Conservation (phyloP, 2,888 invertebrate genomes). For the Drosophila silvestris region DNA sequence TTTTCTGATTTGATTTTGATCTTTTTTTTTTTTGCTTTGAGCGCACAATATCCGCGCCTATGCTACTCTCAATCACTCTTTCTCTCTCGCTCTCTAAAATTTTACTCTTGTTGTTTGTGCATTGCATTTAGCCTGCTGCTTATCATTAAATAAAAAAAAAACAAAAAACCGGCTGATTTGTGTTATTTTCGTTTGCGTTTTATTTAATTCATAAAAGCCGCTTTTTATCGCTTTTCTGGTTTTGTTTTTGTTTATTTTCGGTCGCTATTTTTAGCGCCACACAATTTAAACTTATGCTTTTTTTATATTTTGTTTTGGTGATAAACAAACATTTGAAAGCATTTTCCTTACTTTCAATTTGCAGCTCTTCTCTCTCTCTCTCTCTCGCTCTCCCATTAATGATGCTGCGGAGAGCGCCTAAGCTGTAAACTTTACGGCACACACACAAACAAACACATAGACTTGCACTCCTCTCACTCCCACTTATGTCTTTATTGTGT, state of each 20-base stretch:
- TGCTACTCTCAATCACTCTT: constrained; percentile 4
- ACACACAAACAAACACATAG: constrained; percentile 1
- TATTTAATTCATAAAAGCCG: constrained; percentile 54
- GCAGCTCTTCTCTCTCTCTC: constrained; percentile 27
- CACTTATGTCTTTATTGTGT: constrained; percentile 29
- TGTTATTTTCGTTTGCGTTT: constrained; percentile 30
- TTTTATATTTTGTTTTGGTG: constrained; percentile 31
- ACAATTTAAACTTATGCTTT: constrained; percentile 39
- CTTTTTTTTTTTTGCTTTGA: constrained; percentile 11
- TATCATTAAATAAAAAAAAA: constrained; percentile 31
- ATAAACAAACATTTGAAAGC: constrained; percentile 52
- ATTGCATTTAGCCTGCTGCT: constrained; percentile 29
- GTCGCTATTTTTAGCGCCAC: constrained; percentile 67
- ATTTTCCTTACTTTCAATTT: constrained; percentile 32
- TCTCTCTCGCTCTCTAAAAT: background rate
- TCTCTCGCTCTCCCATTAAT: constrained; percentile 6
- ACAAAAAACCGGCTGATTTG: constrained; percentile 39
- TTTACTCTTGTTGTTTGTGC: constrained; percentile 13
- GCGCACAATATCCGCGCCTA: constrained; percentile 23
- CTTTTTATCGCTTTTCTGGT: constrained; percentile 37
- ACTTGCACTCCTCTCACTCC: constrained; percentile 13
- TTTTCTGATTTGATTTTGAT: constrained; percentile 43
- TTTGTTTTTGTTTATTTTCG: constrained; percentile 40
- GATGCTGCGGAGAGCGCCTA: constrained; percentile 19
- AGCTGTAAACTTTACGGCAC: constrained; percentile 16